Evolutionary conservation across 2,113 vertebrate species (phyloP), one percentile per base, ranked within the genome.

Genomic region (Coregonus clupeaformis): DNA sequence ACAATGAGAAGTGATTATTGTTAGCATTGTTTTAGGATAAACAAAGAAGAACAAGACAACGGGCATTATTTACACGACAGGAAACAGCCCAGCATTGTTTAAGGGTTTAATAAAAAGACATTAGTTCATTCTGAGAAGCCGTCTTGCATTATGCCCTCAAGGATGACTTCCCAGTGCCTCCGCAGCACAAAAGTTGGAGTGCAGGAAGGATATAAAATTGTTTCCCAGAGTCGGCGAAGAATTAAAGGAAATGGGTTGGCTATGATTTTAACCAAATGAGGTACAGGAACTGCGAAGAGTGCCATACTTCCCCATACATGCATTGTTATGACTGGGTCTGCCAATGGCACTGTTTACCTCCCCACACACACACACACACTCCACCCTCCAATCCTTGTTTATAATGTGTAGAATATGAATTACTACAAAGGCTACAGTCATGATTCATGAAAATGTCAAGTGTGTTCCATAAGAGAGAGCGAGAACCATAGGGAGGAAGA

Each of bases 151-250:
- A 13, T 83, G 27, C 32, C 80, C 83, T 84, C 77, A 29, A 86
- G 82, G 72, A 80, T 77, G 76, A 72, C 77, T 89, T 84, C 77
- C 79, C 84, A 80, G 81, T 72, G 80, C 75, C 82, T 47, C 62
- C 49, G 71, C 20, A 66, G 75, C 86, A 52, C 67, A 57, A 81
- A 85, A 75, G 67, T 78, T 78, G 72, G 60, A 47, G 73, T 72
- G 80, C 90, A 91, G 91, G 92, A 94, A 93, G 89, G 92, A 91
- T 84, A 89, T 87, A 80, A 73, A 66, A 86, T 78, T 88, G 83
- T 76, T 90, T 94, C 89, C 91, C 87, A 92, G 86, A 92, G 88
- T 81, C 91, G 81, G 86, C 86, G 91, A 92, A 92, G 74, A 94
- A 85, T 89, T 77, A 93, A 73, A 91, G 90, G 88, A 94, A 92